Base-by-base conservation (phyloP, 2,113 vertebrate species). In the Myotis yumanensis region DNA sequence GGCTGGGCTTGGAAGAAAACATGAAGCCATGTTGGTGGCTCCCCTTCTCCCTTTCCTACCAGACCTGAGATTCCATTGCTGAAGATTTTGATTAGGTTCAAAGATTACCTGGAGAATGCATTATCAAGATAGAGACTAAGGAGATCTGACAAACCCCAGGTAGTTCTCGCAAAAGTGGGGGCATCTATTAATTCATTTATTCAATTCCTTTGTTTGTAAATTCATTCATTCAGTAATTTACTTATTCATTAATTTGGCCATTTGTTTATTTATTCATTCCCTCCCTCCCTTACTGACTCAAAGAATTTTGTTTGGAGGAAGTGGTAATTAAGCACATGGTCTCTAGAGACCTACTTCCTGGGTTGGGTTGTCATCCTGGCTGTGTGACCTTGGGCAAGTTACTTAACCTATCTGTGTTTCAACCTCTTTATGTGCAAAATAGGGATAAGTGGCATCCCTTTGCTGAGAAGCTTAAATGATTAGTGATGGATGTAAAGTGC, bases 181-280 rank as follows among this genome's bases (percentile, higher is more conserved):
- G 15, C 25, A 37, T 72, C 12, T 48, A 18, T 64, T 46, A 30
- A 69, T 54, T 62, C 3, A 82, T 32, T 54, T 48, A 73, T 46
- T 66, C 23, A 66, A 12, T 80, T 66, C 16, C 35, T 83, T 93
- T 43, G 4, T 62, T 89, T 80, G 16, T n/a, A 43, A 89, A 81
- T 90, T 25, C 48, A 72, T 81, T 86, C 43, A 84, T 35, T 95
- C 32, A 72, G 37, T 90, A 25, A 51, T 72, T 82, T n/a, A 59
- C 28, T 87, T 80, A 71, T 66, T 88, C 43, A 75, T n/a, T 64
- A 35, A 68, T 57, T 81, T 84, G 20, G 5, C 28, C 37, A 73
- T 89, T 54, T 25, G 23, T 66, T 76, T 25, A 8, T 17, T 75
- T 28, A 76, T 62, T 92, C 11, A 43, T 51, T 43, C 3, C 73